phyloP scores from a whole-genome alignment of 2,888 invertebrate genomes.

The Tinea semifulvella region DNA sequence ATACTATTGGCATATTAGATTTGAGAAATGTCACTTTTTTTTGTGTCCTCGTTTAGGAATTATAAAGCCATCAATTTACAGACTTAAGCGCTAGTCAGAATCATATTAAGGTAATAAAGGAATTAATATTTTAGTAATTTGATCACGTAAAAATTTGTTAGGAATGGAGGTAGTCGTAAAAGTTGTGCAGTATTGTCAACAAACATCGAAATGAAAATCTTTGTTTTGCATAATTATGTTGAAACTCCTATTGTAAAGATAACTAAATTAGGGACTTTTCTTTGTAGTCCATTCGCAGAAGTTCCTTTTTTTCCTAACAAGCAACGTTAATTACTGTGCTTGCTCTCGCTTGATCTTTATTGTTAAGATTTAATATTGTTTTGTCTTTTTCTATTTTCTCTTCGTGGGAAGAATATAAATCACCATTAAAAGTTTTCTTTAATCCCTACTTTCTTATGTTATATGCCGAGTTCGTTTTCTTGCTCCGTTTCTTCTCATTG shows the following conservation, averaged over 20 bases:
- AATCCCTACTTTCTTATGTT: conserved; percentile 1
- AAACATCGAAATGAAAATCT: neutral
- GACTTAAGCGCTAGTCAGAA: no score
- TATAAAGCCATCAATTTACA: no score
- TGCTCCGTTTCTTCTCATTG: neutral
- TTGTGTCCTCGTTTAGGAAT: no score
- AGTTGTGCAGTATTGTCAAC: no score
- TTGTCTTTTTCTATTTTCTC: conserved; percentile 14
- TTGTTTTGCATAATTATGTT: conserved; percentile 6
- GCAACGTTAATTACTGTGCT: conserved; percentile 11
- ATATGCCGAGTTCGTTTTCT: conserved; percentile 3
- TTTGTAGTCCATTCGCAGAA: conserved; percentile 5
- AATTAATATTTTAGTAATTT: no score
- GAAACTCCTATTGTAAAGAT: conserved; percentile 6
- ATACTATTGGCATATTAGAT: no score
- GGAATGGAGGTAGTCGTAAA: no score
- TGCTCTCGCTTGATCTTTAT: conserved; percentile 17
- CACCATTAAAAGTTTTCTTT: conserved; percentile 23
- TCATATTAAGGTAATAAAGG: no score
- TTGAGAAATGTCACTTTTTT: no score
- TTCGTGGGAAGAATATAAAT: conserved; percentile 19
- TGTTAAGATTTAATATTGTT: conserved; percentile 22
- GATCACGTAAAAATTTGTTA: no score
- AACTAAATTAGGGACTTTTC: conserved; percentile 7
- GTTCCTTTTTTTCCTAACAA: conserved; percentile 10